Evolutionary conservation across 2,113 vertebrate genomes (phyloP).

Genomic region (Pollimyrus isidori): DNA sequence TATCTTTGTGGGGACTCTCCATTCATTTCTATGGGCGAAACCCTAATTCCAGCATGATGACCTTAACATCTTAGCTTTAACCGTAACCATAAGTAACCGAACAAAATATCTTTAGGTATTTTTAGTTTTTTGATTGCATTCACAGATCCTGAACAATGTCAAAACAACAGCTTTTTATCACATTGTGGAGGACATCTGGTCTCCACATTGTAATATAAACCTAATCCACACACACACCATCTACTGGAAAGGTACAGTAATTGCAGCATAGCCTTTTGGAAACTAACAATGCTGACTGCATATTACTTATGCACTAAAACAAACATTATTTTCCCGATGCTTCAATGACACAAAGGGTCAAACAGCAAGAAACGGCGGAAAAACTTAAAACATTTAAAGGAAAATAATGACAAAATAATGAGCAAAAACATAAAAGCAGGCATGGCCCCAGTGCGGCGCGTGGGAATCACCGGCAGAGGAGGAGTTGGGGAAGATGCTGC

Average conservation of each 20-base stretch:
- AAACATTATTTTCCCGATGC: not conserved
- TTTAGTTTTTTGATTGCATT: too few species aligned
- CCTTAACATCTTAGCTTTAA: too few species aligned
- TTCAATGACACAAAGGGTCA: not conserved
- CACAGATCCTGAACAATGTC: too few species aligned
- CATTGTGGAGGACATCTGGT: too few species aligned
- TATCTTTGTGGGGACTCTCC: too few species aligned
- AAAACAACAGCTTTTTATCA: too few species aligned
- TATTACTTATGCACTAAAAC: not conserved
- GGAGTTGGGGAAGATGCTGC: conserved; percentile 61
- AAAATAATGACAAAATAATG: not conserved
- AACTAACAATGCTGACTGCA: not conserved
- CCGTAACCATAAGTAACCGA: too few species aligned
- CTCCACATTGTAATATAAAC: too few species aligned
- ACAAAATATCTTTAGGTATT: too few species aligned
- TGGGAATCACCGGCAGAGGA: conserved; percentile 58
- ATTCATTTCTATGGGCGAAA: too few species aligned
- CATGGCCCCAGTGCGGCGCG: not conserved
- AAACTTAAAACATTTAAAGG: not conserved
- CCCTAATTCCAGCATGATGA: too few species aligned
- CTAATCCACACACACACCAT: not conserved
- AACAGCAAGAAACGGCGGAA: not conserved
- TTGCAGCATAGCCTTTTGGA: not conserved
- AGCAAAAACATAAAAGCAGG: not conserved
- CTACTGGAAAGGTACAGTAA: not conserved